Evolutionary conservation across 2,888 invertebrate species (phyloP).

Genomic region (Poecilobothrus nobilitatus): DNA sequence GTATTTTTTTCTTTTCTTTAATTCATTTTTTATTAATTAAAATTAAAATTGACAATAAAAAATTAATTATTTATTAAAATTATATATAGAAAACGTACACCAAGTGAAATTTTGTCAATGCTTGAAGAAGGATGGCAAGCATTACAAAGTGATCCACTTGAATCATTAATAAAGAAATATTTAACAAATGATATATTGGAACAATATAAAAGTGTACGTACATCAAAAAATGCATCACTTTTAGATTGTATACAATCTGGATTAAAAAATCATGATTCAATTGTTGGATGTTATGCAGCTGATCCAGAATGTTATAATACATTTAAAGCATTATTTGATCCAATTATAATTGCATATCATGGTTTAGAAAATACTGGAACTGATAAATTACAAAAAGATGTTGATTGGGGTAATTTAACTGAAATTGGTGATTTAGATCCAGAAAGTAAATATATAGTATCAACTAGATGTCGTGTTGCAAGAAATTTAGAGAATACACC

Average conservation of each 20-base stretch:
- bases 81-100: slow-evolving; percentile 34
- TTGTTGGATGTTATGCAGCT: slow-evolving; percentile 56
- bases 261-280: slow-evolving; percentile 54
- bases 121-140: slow-evolving; percentile 48
- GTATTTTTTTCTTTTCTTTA: too few relatives aligned
- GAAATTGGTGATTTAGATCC: slow-evolving; percentile 56
- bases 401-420: slow-evolving; percentile 55
- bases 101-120: slow-evolving; percentile 41
- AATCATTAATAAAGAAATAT: slow-evolving; percentile 55
- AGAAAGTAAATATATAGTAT: slow-evolving; percentile 51
- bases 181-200: slow-evolving; percentile 49
- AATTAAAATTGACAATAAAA: too few relatives aligned
- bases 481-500: slow-evolving; percentile 53
- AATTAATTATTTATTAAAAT: too few relatives aligned
- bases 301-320: slow-evolving; percentile 57
- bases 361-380: slow-evolving; percentile 31
- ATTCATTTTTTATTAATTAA: too few relatives aligned
- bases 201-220: slow-evolving; percentile 48
- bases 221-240: slow-evolving; percentile 50
- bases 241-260: slow-evolving; percentile 57
- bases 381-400: slow-evolving; percentile 50
- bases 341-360: slow-evolving; percentile 59
- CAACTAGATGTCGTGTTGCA: slow-evolving; percentile 56
- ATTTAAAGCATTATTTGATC: slow-evolving; percentile 56
- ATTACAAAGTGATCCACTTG: slow-evolving; percentile 42